Base-by-base conservation (phyloP, 2,888 invertebrate genomes). In the Lacanobia oleracea region DNA sequence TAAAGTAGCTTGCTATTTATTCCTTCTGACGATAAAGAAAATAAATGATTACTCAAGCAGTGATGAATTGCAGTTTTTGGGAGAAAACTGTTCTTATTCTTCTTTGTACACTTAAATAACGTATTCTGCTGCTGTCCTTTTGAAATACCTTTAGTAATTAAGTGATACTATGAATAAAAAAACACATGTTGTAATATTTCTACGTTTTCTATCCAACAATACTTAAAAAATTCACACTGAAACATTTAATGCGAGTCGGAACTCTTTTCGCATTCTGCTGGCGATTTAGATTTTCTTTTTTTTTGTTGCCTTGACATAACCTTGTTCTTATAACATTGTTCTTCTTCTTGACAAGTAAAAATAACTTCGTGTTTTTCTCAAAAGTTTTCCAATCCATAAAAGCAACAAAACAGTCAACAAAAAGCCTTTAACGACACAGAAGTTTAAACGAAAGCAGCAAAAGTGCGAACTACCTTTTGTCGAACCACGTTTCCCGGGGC, bases 401-500 rank as follows among this genome's bases (percentile, higher is more conserved):
- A 27, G 2, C 27, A 27, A 54, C 1, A 57, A 12, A 37, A 27
- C 33, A 27, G 57, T 71, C 0, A 51, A 53, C 62, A 51, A 63
- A 77, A 60, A 73, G 23, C 18, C 27, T 50, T 65, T 40, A 45
- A 50, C 43, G 8, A 14, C 23, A 54, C 63, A 60, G 59, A 14
- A 79, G 61, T 67, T 50, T 14, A 57, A 60, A 71, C 62, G 77
- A 73, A 71, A 74, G 0, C 61, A 70, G 48, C 12, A 74, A 79
- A 64, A 71, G 14, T 10, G 43, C 43, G 53, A 57, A 64, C 16
- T 48, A 27, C 67, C 86, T 81, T 84, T 87, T 86, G 87, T 84
- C 79, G n/a, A 54, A 79, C 79, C 88, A 87, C 86, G 88, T 87
- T 75, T 75, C 57, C 33, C 71, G 50, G 66, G 23, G 72, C 83